phyloP scores from a whole-genome alignment of 2,113 vertebrate genomes.

The Egretta garzetta region DNA sequence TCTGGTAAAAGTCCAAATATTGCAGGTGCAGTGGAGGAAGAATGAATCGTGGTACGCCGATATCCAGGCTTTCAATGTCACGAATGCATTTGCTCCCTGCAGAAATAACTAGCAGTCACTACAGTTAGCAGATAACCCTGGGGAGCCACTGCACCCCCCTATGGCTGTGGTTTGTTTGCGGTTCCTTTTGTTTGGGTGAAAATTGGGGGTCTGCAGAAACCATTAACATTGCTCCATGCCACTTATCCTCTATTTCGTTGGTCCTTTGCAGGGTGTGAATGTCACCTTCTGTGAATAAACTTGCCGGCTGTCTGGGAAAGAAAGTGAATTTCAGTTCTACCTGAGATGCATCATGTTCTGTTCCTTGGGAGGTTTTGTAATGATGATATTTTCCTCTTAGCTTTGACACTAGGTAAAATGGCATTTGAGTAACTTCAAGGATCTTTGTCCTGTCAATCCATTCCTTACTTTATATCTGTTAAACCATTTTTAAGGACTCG shows the following conservation, averaged over 20 bases:
- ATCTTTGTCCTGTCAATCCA: not conserved
- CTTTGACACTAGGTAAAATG: not conserved
- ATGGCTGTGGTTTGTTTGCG: rapidly evolving
- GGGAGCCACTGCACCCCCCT: rapidly evolving
- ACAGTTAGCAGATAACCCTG: rapidly evolving
- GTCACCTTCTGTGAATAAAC: not conserved
- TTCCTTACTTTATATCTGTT: not conserved
- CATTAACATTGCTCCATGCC: rapidly evolving
- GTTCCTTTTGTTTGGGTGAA: not conserved
- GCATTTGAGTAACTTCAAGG: not conserved
- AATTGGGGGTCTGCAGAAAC: not conserved
- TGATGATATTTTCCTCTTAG: rapidly evolving
- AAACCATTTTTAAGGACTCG: not conserved
- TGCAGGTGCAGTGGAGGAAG: not conserved
- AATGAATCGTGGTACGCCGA: rapidly evolving
- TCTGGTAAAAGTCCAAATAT: not conserved
- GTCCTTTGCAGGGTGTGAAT: not conserved
- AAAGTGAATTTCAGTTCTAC: not conserved
- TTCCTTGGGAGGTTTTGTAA: not conserved
- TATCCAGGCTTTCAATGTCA: not conserved
- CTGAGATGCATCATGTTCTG: not conserved
- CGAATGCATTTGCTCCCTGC: not conserved
- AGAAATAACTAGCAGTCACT: not conserved
- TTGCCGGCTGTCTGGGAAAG: not conserved
- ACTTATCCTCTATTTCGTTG: rapidly evolving